Evolutionary conservation across 2,888 invertebrate genomes (phyloP), one percentile per base, ranked within the genome.

Genomic region (Cordylochernes scorpioides): DNA sequence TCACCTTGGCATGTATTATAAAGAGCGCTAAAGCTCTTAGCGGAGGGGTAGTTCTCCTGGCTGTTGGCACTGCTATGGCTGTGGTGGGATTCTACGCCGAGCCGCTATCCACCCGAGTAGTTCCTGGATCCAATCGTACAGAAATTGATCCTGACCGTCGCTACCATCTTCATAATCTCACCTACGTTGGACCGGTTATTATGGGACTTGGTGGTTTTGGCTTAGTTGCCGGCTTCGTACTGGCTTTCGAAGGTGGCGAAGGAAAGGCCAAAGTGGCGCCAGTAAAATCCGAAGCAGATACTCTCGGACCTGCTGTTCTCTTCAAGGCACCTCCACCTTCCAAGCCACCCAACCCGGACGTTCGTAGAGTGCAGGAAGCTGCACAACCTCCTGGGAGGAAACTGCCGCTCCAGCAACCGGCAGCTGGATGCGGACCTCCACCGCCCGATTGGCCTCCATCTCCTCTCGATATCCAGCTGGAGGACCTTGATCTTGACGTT

Each of bases 121-220:
- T 35, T 8, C 27, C 32, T 14, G 30, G 34, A 4, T 39, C 41
- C 13, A 46, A 46, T 30, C 35, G 33, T 9, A 45, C 46, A 3
- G 35, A 46, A 12, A 47, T 43, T 25, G 43, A 47, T 33, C 36
- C 42, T 34, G 47, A 48, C 18, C 29, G 28, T 4, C 37, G 41
- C 24, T 35, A 36, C 15, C 77, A 78, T 49, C 61, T 78, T 39
- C 77, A 75, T 54, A 78, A 78, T 49, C 61, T 88, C 29, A 77
- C 82, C 1, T 91, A 88, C 52, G 74, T 82, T n/a, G 91, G 91
- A 0, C 91, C 91, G 2, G 77, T 88, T 39, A 71, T 91, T 29
- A 91, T 91, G 88, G 91, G 91, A 17, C 71, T 86, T 36, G 88
- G 91, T 54, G 82, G 80, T 21, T 91, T 91, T 52, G 78, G 86